Base-by-base conservation (phyloP, 1,140 invertebrate genomes). In the Whitmania pigra region DNA sequence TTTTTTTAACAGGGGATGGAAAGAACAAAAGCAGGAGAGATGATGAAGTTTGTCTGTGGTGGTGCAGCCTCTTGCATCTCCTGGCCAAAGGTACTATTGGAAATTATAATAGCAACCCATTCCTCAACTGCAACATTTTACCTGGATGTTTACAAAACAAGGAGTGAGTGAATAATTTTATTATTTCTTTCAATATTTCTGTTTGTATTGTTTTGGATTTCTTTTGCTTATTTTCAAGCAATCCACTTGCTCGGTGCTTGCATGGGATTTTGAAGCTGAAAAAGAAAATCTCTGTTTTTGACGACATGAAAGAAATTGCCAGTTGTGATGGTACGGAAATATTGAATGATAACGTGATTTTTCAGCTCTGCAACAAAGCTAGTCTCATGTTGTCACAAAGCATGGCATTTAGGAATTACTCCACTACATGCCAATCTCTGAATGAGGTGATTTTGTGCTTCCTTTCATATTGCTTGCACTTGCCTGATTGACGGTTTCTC, bases 341-440 rank as follows among this genome's bases (percentile, higher is more conserved):
- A 63, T 22, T 31, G 57, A 20, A 63, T 22, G 22, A 22, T 22
- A 4, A 25, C 15, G 18, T 63, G 57, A 63, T 63, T 22, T 63
- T 18, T 22, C 22, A 63, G 20, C 29, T 63, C 22, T 63, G 57
- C 57, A 63, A 63, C 57, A 63, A 63, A 31, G 57, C 57, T 25
- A 63, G 57, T 20, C 22, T 13, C 57, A 63, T 31, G 57, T 31
- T 63, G 57, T 22, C 57, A 31, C 29, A 31, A 22, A 63, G 57
- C 29, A 13, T 31, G 11, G 18, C 11, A 63, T 31, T 25, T 63
- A 22, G 57, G 18, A 18, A 63, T 1, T 13, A 13, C 22, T 31
- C 22, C 22, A 22, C 22, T 11, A 22, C 22, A 63, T 31, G 29
- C 57, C 57, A 63, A n/a, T 63, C 57, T 63, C 22, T 63, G 22